phyloP scores from a whole-genome alignment of 2,113 vertebrate species.

The Cryptoleucopteryx plumbea region DNA sequence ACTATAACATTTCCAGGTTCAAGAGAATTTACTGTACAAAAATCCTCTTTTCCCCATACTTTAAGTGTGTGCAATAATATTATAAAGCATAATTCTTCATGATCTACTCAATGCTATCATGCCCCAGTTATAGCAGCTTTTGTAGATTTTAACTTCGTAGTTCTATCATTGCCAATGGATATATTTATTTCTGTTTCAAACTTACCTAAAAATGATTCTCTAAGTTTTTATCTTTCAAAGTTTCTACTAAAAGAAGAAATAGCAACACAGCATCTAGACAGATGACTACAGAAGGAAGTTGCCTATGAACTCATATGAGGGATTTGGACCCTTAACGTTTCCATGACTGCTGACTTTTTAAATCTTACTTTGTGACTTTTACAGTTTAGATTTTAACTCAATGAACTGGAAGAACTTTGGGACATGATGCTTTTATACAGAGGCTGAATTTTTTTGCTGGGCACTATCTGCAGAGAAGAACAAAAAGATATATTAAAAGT shows the following conservation, averaged over 20 bases:
- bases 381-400: neutral
- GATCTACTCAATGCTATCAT: neutral
- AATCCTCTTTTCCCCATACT: slow-evolving; percentile 28
- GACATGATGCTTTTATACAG: neutral
- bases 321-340: neutral
- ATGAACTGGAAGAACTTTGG: neutral
- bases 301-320: neutral
- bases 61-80: neutral
- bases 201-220: neutral
- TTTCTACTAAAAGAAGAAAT: neutral
- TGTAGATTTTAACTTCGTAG: neutral
- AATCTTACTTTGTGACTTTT: neutral
- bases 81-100: slow-evolving; percentile 24
- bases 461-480: neutral
- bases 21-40: slow-evolving; percentile 17
- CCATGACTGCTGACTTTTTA: neutral
- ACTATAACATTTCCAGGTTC: neutral
- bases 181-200: neutral
- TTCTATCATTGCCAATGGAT: neutral
- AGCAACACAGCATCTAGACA: neutral
- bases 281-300: neutral
- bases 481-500: neutral
- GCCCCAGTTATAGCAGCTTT: neutral
- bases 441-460: neutral
- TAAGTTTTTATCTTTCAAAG: neutral